Percentiles rank a stretch among this genome's conserved stretches.
Conservation (phyloP, 2,797 vertebrate species). For the Sebastiscus albofasciatus region DNA sequence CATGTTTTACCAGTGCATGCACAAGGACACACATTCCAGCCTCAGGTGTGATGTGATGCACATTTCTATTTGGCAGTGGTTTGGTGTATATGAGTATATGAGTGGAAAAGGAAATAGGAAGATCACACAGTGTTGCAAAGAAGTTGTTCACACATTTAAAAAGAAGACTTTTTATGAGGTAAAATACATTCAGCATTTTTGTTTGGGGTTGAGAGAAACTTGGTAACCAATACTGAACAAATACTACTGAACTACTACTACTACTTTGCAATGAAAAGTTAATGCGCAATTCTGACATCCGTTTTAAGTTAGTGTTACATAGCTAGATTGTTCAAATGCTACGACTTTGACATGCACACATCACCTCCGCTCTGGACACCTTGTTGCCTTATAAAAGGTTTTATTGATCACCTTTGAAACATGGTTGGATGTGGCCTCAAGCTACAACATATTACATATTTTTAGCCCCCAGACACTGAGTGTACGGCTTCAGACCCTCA, state of each 20-base stretch:
- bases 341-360: neutral
- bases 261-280: neutral
- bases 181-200: neutral
- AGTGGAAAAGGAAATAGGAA: neutral
- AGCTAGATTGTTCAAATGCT: neutral
- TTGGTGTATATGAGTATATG: neutral
- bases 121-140: neutral
- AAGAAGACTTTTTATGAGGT: neutral
- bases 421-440: slow-evolving; percentile 21
- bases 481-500: slow-evolving; percentile 3
- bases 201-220: neutral
- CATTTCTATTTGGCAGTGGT: neutral
- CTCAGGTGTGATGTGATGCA: neutral
- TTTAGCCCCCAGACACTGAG: neutral
- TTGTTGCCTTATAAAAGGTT: slow-evolving; percentile 17
- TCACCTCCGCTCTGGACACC: neutral
- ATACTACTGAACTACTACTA: neutral
- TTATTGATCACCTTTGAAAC: slow-evolving; percentile 33
- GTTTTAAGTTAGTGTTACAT: neutral
- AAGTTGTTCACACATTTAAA: neutral
- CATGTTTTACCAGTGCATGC: neutral
- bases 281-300: neutral
- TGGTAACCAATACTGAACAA: neutral
- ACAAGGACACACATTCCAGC: neutral
- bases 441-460: slow-evolving; percentile 22